Evolutionary conservation across 2,888 invertebrate species (phyloP).

Genomic region (Scaeva pyrastri): DNA sequence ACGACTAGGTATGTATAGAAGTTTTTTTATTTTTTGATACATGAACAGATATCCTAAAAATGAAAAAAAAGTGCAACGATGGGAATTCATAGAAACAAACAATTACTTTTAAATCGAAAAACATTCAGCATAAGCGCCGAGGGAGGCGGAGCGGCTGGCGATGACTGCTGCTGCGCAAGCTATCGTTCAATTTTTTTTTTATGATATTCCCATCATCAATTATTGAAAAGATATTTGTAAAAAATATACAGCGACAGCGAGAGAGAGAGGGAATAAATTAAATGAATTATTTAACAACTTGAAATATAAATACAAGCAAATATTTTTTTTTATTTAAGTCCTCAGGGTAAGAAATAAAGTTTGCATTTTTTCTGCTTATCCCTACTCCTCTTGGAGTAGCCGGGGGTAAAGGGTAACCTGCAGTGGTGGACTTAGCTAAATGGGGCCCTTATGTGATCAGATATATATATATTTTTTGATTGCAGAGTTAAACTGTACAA

Average conservation of each 20-base stretch:
- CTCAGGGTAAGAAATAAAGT: neutral
- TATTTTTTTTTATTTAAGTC: neutral
- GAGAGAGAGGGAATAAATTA: neutral
- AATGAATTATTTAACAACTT: constrained; percentile 20
- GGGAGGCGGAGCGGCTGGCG: neutral
- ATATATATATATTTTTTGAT: too few species aligned
- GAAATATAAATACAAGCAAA: neutral
- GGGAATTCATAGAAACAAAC: neutral
- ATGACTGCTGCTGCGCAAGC: neutral
- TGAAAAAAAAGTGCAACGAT: neutral
- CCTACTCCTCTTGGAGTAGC: neutral
- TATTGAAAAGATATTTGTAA: neutral
- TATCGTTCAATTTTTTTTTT: neutral
- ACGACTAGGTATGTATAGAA: too few species aligned
- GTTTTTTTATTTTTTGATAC: too few species aligned
- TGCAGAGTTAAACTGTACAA: too few species aligned
- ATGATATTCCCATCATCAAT: neutral
- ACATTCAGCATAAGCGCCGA: neutral
- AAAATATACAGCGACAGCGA: neutral
- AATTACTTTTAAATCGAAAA: neutral
- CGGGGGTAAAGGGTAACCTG: neutral
- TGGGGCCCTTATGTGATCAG: too few species aligned
- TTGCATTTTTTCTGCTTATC: neutral
- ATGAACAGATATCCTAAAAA: neutral
- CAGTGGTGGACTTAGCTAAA: too few species aligned